Evolutionary conservation across 2,888 invertebrate species (phyloP), one percentile per base, ranked within the genome.

Genomic region (Amaurobius ferox): DNA sequence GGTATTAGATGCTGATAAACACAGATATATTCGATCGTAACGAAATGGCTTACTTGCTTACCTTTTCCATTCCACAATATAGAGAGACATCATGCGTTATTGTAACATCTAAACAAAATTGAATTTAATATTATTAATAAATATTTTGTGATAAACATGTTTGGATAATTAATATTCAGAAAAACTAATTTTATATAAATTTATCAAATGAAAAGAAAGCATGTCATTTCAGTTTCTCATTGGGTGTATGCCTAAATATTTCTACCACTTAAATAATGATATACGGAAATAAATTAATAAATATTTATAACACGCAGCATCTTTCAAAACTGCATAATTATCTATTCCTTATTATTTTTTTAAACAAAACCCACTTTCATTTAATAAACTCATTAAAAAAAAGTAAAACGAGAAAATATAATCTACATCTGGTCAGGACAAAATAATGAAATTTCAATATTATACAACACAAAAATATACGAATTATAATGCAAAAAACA

Each of bases 401-500:
- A 23, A 23, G 11, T 6, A 55, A 55, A 55, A 55, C 19, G 23
- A 6, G 44, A 23, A 23, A 23, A 3, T 6, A 16, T 6, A 55
- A 55, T 23, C 5, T 55, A 5, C 16, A 35, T 44, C 16, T 44
- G 9, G 44, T 44, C n/a, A 26, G 19, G 1, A 29, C 13, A 64
- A 64, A 64, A 29, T 16, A 29, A 62, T 23, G 28, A 39, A 78
- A 78, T 78, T 62, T 68, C 39, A 78, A 61, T 62, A 78, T 40
- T 40, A 64, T 16, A 64, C 30, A n/a, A 29, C 29, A 19, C 30
- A 29, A 29, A 64, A 64, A 29, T 55, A 11, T 29, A 64, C 16
- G 30, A 29, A 29, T 13, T 16, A 64, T 39, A 40, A 35, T 29
- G 35, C 19, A 35, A 40, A 55, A 48, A 40, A 23, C 28, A 35